Base-by-base conservation (phyloP, 2,888 invertebrate genomes). In the Netelia inedita region DNA sequence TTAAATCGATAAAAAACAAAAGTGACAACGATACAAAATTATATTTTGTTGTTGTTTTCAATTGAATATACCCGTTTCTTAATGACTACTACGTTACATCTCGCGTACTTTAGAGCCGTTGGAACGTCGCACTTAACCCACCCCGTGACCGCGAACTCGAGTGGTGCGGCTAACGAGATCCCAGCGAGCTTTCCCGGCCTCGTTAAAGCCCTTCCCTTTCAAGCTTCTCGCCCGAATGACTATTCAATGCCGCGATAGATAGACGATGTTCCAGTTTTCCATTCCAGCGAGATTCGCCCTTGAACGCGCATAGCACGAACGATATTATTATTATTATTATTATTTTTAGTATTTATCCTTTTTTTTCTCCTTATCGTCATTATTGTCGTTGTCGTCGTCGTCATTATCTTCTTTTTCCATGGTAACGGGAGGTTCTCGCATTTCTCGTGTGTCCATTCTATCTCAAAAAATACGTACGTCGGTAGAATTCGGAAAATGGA, bases 91-190 rank as follows among this genome's bases (percentile, higher is more conserved):
- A 43, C 41, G 14, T 28, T 59, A 28, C 46, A 59, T 72, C 72
- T 9, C 59, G 46, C 43, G 21, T 23, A 46, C 35, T 61, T 16
- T 14, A 55, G 57, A 19, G 11, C 71, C 50, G 46, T 63, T 65
- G 16, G 55, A 74, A 16, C 19, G 16, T 74, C 57, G 68, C 63
- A 68, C 71, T 83, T 83, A 75, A 74, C 65, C 21, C 21, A 71
- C 50, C 8, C 23, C 50, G 75, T 50, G 23, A 79, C 71, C 59
- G 41, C 75, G 35, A 59, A 43, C 63, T 71, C 57, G 66, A 83
- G 79, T 83, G 72, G 57, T 50, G 61, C 59, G 50, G 65, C 84
- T 84, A 84, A 84, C 63, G 73, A 81, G 80, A 76, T 84, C 59
- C 73, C 53, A 46, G 11, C 23, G 23, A 71, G 79, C 69, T 76